Evolutionary conservation across 2,113 vertebrate genomes (phyloP), one percentile per base, ranked within the genome.

Genomic region (Paedocypris sp.): DNA sequence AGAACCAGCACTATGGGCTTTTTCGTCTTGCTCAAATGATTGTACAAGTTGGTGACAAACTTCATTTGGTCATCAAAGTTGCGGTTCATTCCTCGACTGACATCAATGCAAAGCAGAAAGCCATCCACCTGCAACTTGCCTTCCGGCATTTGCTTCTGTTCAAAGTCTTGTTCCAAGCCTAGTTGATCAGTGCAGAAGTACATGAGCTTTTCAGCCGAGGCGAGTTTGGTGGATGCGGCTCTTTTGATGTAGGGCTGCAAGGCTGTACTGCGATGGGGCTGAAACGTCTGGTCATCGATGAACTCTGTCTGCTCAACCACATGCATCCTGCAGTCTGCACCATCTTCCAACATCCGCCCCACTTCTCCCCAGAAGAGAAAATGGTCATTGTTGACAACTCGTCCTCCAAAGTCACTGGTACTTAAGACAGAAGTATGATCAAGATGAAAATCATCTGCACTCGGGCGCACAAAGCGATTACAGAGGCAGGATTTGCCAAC

Each of bases 121-220:
- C 95, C 95, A 7, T 99, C 95, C 0, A 97, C 83, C 70, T 91
- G 84, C 36, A 99, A 80, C 71, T 99, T 99, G 3, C 95, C 95
- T 5, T 99, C 95, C 0, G 95, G 93, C 95, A 99, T 99, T 79
- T 99, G 95, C 59, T 99, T 99, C 75, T 99, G 95, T 74, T 99
- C 94, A 69, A 99, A 99, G 85, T 99, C 95, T 81, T 99, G 95
- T 66, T 99, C 95, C 77, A 99, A 70, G 1, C 95, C 95, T 16
- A 99, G 71, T 77, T 99, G 95, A 75, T 99, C 95, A 16, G 94
- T 99, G 79, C 95, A 99, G 76, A 99, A 97, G 73, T 99, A 99
- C 95, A 99, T 99, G 56, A 99, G 91, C 69, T 99, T 99, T 73
- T 99, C 95, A 0, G 95, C 95, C 2, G 95, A 98, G 0, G 94